A percentile compares a stretch with the other conserved stretches of the same genome.
These are phyloP conservation scores for Byasa hedistus DNA, from an alignment of 2,888 invertebrate species.

Conservation along the genomic window DNA sequence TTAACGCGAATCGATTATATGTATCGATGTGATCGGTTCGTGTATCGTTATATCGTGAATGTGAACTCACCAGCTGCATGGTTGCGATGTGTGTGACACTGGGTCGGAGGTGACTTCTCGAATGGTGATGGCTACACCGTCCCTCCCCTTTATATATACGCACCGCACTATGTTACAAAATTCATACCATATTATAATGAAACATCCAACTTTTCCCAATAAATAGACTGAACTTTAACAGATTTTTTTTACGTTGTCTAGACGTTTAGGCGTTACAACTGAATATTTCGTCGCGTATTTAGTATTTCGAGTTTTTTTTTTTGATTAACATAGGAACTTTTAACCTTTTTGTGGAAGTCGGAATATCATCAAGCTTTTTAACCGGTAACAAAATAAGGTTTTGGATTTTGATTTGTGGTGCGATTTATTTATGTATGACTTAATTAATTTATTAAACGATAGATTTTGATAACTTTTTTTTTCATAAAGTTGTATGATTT, in stretches of 20 bases:
- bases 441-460: too few relatives aligned
- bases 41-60: slow-evolving; percentile 31
- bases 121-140: slow-evolving; percentile 52
- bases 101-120: slow-evolving; percentile 66
- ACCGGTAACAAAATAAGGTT: too few relatives aligned
- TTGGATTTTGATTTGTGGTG: too few relatives aligned
- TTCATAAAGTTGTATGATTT: too few relatives aligned
- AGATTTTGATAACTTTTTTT: too few relatives aligned
- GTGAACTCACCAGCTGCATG: slow-evolving; percentile 71
- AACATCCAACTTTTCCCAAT: slow-evolving; percentile 58
- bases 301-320: too few relatives aligned
- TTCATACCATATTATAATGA: slow-evolving; percentile 64
- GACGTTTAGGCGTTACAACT: background rate
- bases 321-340: too few relatives aligned
- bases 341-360: too few relatives aligned
- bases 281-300: too few relatives aligned
- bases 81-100: slow-evolving; percentile 43
- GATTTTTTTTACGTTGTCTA: slow-evolving; percentile 44
- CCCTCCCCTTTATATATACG: slow-evolving; percentile 60
- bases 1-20: slow-evolving; percentile 16
- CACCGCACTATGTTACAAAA: slow-evolving; percentile 59
- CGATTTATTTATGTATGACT: too few relatives aligned
- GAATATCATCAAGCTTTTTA: too few relatives aligned
- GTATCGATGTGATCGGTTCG: slow-evolving; percentile 11
- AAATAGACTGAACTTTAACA: slow-evolving; percentile 54